Evolutionary conservation across 2,797 vertebrate species (phyloP).

Genomic region (Cottoperca gobio): DNA sequence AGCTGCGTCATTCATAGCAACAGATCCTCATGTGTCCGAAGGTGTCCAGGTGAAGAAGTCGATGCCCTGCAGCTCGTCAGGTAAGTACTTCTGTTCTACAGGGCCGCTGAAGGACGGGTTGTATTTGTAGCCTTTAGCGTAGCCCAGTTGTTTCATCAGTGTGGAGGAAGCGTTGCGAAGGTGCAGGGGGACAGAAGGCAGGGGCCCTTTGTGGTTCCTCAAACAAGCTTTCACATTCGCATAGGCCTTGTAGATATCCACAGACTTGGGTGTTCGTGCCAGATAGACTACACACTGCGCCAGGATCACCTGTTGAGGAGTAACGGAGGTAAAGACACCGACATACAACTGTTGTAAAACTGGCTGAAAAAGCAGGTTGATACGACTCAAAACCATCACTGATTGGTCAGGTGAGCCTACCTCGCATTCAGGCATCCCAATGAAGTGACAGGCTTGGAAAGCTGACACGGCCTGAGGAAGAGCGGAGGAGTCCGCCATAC

Average conservation of each 20-base stretch:
- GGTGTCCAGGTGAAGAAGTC: conserved; percentile 89
- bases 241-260: conserved; percentile 92
- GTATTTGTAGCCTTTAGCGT: conserved; percentile 94
- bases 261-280: conserved; percentile 93
- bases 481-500: conserved; percentile 93
- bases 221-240: conserved; percentile 90
- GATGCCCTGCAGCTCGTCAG: conserved; percentile 86
- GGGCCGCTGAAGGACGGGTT: conserved; percentile 88
- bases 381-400: not conserved
- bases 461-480: conserved; percentile 94
- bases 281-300: conserved; percentile 95
- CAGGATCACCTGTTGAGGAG: conserved; percentile 89
- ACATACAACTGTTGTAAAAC: not conserved
- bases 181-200: conserved; percentile 94
- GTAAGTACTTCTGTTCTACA: conserved; percentile 94
- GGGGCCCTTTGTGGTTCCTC: conserved; percentile 91
- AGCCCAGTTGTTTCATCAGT: conserved; percentile 95
- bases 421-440: conserved; percentile 99
- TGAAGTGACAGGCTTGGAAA: conserved; percentile 97
- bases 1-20: not conserved
- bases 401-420: conserved; percentile 73
- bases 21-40: conserved; percentile 39
- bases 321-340: not conserved
- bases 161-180: conserved; percentile 93
- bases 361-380: not conserved